Evolutionary conservation across 2,797 vertebrate species (phyloP), one percentile per base, ranked within the genome.

Genomic region (Spinibarbus caldwelli): DNA sequence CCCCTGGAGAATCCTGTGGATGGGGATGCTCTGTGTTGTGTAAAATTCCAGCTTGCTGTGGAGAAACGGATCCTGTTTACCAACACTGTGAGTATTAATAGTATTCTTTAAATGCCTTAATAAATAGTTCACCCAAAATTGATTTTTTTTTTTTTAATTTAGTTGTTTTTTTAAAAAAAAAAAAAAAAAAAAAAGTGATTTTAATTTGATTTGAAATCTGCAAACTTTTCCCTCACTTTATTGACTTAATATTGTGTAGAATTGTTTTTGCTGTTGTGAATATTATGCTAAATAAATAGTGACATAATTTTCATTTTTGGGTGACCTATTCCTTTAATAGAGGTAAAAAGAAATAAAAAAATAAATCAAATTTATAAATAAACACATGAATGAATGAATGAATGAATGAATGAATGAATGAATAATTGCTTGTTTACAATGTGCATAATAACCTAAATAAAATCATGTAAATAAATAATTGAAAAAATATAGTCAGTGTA

Each of bases 11-110:
- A 54, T 29, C n/a, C 45, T 36, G n/a, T 49, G 23, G 38, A 76
- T 78, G 68, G 73, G 7, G 64, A 26, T 78, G 77, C 21, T 54
- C 41, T 83, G 77, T 80, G 72, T 78, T 75, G 84, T 86, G 62
- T 77, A 76, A 80, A 86, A 84, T 43, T 0, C 12, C 23, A 78
- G 49, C 23, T 36, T 86, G 34, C 26, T 1, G 12, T 36, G 45
- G 5, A 64, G 21, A 45, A 72, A 83, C 19, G 19, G 17, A 21
- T 45, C 57, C 52, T 38, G 54, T 54, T 38, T 9, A 57, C 29
- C 5, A 34, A 57, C 34, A 36, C 17, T 15, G 34, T 59, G 52
- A 78, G 34, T 8, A 45, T 31, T 11, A n/a, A n/a, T 1, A 29
- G 54, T 64, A 43, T 19, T 15, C 26, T 6, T 31, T 31, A 8